These are phyloP conservation scores for Morinoia aosen DNA, from an alignment of 2,888 invertebrate species.

Conservation along the genomic window DNA sequence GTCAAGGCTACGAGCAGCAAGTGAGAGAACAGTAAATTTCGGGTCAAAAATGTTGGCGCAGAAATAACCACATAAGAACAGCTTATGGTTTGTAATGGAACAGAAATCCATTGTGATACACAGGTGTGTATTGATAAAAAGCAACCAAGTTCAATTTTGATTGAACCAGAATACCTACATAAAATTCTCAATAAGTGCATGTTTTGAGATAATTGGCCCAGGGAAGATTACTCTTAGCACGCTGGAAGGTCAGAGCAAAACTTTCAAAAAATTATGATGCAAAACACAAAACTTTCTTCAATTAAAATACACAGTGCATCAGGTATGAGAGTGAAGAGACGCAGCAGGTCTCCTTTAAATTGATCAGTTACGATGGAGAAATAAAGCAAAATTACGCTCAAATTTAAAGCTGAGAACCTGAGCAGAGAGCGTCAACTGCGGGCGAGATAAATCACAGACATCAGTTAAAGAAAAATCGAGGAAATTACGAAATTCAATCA, in stretches of 20 bases:
- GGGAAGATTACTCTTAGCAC: background rate
- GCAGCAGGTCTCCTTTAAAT: conserved; percentile 3
- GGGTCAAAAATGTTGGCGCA: background rate
- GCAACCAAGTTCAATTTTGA: background rate
- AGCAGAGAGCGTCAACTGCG: background rate
- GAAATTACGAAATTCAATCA: background rate
- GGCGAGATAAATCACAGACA: background rate
- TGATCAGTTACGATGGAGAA: background rate
- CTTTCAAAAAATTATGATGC: background rate
- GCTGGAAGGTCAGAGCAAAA: background rate
- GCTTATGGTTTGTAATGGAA: background rate
- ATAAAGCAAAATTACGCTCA: background rate
- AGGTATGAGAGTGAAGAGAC: background rate
- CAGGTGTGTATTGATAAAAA: background rate
- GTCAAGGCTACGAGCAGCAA: no score
- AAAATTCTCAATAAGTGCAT: background rate
- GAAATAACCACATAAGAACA: background rate
- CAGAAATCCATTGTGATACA: background rate
- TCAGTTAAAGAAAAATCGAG: background rate
- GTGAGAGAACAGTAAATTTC: no score
- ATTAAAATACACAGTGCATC: background rate
- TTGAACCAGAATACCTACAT: background rate
- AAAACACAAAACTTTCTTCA: background rate
- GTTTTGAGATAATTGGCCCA: background rate
- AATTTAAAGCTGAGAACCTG: background rate